Base-by-base conservation (phyloP, 2,888 invertebrate genomes). In the Chromoteleia sp. region DNA sequence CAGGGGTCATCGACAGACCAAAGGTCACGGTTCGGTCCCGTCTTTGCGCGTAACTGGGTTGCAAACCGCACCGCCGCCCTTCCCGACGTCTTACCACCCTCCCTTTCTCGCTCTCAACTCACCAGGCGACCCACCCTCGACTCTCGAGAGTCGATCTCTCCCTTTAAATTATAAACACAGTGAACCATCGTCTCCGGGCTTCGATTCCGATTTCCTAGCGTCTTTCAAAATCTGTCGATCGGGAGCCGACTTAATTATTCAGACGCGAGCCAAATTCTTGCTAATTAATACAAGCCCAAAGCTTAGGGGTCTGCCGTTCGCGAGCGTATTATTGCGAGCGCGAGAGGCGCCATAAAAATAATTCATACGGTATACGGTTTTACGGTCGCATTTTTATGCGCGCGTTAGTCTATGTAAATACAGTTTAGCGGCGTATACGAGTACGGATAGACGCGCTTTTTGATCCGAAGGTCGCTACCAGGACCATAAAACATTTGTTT, bases 401-500 rank as follows among this genome's bases (percentile, higher is more conserved):
- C 52, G 48, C 52, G 56, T 48, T 29, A 61, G 52, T 68, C 58
- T 77, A 70, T 77, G 77, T 77, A 77, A 77, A 77, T 77, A 70
- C 21, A 54, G 50, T 63, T 70, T 63, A 45, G 71, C 56, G 15
- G 4, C 19, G 48, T 45, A n/a, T 14, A 29, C 14, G 52, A 2
- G 10, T 45, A 10, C 39, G 67, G 59, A 21, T 1, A 7, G 54
- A 1, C 15, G 14, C 15, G 29, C 4, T 29, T 41, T 61, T 70
- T 59, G 76, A 74, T 63, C 25, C 56, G 86, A 87, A 87, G 87
- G 87, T 86, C 87, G 87, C 85, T 88, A 86, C 86, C 89, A 86
- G 86, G 85, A 85, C 86, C 88, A 89, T 90, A 91, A 91, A 91
- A 90, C 89, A 91, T 90, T 91, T 91, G 90, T 91, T 89, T 89